phyloP scores from a whole-genome alignment of 1,140 invertebrate species.

The Macrosteles quadrilineatus region DNA sequence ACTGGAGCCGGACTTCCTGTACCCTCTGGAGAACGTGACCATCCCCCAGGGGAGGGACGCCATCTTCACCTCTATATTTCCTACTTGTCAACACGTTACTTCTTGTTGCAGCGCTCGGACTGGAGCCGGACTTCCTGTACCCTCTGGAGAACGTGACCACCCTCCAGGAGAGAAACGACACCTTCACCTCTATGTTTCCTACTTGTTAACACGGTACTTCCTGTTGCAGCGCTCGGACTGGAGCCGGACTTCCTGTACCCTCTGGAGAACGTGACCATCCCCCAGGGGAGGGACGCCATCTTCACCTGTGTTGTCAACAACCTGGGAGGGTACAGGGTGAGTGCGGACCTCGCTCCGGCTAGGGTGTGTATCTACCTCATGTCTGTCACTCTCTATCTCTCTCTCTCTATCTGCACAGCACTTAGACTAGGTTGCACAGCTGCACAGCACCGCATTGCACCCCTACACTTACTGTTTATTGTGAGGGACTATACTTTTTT shows the following conservation, averaged over 20 bases:
- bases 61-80: too few species aligned
- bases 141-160: too few species aligned
- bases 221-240: slow-evolving; percentile 38
- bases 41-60: too few species aligned
- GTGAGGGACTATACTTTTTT: too few species aligned
- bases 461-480: slow-evolving; percentile 7
- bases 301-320: slow-evolving; percentile 90
- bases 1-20: too few species aligned
- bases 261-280: slow-evolving; percentile 82
- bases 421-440: not conserved
- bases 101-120: too few species aligned
- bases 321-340: slow-evolving; percentile 90
- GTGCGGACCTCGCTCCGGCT: slow-evolving; percentile 70
- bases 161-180: too few species aligned
- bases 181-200: too few species aligned
- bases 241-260: slow-evolving; percentile 82
- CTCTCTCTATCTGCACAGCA: not conserved
- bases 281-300: slow-evolving; percentile 82
- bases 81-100: too few species aligned
- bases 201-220: too few species aligned
- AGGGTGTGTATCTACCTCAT: slow-evolving; percentile 39
- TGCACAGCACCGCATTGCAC: not conserved
- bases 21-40: too few species aligned
- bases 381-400: not conserved
- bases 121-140: too few species aligned